These are phyloP conservation scores for Ischnura elegans DNA, from an alignment of 2,888 invertebrate genomes.

Conservation along the genomic window DNA sequence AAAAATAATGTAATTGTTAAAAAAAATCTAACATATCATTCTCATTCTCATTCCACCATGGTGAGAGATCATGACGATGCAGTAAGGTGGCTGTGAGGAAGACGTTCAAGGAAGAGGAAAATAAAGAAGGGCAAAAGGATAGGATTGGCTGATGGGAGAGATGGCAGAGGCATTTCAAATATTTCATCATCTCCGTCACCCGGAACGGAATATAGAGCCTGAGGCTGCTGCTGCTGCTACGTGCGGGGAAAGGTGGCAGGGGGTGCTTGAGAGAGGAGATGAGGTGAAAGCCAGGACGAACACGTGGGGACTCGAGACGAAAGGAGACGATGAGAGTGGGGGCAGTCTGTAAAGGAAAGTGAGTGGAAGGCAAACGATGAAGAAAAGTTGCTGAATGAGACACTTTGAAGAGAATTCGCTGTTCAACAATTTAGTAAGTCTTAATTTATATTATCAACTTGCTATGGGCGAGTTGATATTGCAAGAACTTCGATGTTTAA, in stretches of 20 bases:
- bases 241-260: not conserved
- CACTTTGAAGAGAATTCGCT: not conserved
- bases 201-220: constrained; percentile 51
- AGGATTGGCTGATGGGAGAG: not conserved
- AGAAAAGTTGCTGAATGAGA: not conserved
- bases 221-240: not conserved
- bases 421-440: too few species aligned
- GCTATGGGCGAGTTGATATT: too few species aligned
- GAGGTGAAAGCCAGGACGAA: not conserved
- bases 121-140: not conserved
- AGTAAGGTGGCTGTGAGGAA: too few species aligned
- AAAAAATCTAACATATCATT: too few species aligned
- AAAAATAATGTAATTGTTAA: too few species aligned
- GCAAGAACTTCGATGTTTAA: too few species aligned
- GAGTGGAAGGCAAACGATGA: not conserved
- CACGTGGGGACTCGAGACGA: not conserved
- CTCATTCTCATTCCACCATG: too few species aligned
- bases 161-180: constrained; percentile 52
- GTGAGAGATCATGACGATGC: too few species aligned
- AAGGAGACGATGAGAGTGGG: not conserved
- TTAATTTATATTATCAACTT: too few species aligned
- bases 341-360: not conserved
- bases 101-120: not conserved
- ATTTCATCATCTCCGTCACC: constrained; percentile 60
- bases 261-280: not conserved